phyloP scores from a whole-genome alignment of 2,113 vertebrate genomes.

The Sakesphorus luctuosus region DNA sequence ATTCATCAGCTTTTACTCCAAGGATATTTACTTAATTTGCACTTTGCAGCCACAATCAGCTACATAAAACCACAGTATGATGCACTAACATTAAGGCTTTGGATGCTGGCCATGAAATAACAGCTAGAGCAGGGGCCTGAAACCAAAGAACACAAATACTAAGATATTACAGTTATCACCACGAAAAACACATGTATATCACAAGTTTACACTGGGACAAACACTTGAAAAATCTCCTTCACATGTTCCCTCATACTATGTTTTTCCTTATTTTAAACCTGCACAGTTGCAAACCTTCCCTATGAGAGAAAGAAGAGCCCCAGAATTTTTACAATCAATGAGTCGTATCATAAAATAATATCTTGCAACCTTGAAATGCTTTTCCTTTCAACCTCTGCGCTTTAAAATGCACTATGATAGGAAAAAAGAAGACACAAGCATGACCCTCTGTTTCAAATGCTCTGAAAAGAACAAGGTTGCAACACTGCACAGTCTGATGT shows the following conservation, averaged over 20 bases:
- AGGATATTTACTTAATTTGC: neutral
- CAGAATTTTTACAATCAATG: neutral
- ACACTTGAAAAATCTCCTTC: neutral
- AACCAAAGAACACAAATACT: neutral
- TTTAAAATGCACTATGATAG: neutral
- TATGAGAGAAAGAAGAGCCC: neutral
- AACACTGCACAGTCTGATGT: neutral
- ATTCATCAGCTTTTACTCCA: constrained; percentile 21
- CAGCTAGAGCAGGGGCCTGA: neutral
- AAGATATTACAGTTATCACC: neutral
- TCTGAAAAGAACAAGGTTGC: neutral
- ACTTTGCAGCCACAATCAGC: neutral
- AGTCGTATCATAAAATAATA: neutral
- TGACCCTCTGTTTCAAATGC: neutral
- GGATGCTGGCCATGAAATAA: neutral
- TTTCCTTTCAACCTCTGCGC: neutral
- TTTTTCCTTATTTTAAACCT: neutral
- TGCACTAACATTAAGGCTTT: neutral
- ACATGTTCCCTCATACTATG: neutral
- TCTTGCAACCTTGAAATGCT: neutral
- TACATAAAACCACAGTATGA: neutral
- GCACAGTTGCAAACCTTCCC: neutral
- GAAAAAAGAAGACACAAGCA: neutral
- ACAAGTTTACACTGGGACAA: neutral
- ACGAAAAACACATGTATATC: neutral